These are phyloP conservation scores for Prolemur simus DNA, from an alignment of 2,113 vertebrate genomes.

Conservation along the genomic window DNA sequence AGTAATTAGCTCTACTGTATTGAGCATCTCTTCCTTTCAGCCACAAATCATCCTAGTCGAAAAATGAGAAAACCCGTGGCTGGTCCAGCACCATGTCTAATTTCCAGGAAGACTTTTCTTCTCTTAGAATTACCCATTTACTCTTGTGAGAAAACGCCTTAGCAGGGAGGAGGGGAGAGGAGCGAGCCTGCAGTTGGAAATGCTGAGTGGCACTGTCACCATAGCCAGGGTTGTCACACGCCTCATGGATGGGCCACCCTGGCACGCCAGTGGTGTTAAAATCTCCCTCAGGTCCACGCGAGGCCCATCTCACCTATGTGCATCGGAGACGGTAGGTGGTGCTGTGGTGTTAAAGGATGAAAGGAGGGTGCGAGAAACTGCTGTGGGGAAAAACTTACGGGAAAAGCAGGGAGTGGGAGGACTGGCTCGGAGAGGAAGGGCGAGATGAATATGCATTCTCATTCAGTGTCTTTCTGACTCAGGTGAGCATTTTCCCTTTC, in stretches of 20 bases:
- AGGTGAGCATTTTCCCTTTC: background rate
- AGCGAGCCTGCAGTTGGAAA: constrained; percentile 35
- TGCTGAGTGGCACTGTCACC: constrained; percentile 50
- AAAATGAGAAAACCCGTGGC: background rate
- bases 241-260: background rate
- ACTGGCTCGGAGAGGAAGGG: background rate
- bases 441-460: background rate
- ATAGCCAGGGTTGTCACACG: constrained; percentile 18
- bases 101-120: constrained; percentile 52
- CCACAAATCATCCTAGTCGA: background rate
- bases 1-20: background rate
- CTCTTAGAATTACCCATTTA: constrained; percentile 32
- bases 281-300: background rate
- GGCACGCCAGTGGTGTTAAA: background rate
- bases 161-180: background rate
- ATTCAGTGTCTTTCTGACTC: background rate
- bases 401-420: background rate
- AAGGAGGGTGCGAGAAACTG: accelerated
- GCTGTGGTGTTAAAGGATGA: background rate
- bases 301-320: accelerated
- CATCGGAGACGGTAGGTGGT: constrained; percentile 9
- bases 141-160: constrained; percentile 54
- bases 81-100: background rate
- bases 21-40: background rate
- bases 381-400: background rate